Base-by-base conservation (phyloP, 37 sponge, comb jelly and placozoan species). In the Agelas oroides region DNA sequence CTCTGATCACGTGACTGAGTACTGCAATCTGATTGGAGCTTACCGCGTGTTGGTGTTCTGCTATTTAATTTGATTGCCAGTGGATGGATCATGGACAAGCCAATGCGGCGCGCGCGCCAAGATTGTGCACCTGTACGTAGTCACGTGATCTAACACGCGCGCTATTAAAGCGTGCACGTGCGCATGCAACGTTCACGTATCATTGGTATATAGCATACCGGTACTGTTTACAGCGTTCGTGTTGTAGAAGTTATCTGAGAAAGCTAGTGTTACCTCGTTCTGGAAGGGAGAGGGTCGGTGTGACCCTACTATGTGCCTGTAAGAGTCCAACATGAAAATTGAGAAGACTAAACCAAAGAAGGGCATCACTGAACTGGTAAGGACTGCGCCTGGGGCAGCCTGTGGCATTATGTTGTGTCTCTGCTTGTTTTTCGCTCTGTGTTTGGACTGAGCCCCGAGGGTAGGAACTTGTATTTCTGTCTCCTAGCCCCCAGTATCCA, bases 321-420 rank as follows among this genome's bases (percentile, higher is more conserved):
- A 69, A 24, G 16, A 59, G 65, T 30, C 23, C 2, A 70, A 24
- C 68, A 94, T 94, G 94, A 94, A 94, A 66, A 90, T 94, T 60
- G 94, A 94, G 33, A 90, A 90, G 63, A 94, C 60, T 16, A 92
- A 94, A 61, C 91, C 91, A 15, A 89, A 90, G 80, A 90, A 79
- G 35, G 89, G 84, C 20, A 36, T 94, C n/a, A 38, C 83, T 46
- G 94, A 94, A 30, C 37, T 94, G 84, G 94, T 94, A 59, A 80
- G 89, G 66, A 37, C 2, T 25, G 30, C 12, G 53, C 3, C 59
- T 69, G 1, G 14, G 46, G 46, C 46, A 46, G 46, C 46, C 6
- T 3, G 8, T 46, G 8, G 46, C 8, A 8, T 46, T 46, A 12
- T 46, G 46, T 46, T 12, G 46, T 46, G 8, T 8, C 8, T 3